These are phyloP conservation scores for Phalacrocorax carbo DNA, from an alignment of 2,113 vertebrate genomes.

Conservation along the genomic window DNA sequence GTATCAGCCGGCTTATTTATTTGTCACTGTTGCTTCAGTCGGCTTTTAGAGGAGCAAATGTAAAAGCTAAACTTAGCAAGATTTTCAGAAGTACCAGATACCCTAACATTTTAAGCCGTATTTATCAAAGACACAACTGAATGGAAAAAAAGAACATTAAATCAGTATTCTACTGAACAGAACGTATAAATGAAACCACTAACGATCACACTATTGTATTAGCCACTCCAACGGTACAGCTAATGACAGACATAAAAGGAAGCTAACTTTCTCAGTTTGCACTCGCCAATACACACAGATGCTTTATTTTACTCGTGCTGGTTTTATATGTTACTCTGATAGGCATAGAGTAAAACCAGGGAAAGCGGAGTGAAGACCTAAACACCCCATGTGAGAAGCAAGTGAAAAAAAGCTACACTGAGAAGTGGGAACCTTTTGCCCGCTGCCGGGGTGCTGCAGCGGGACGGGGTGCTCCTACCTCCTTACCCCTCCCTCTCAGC, in stretches of 20 bases:
- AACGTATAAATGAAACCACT: not conserved
- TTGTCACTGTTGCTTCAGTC: not conserved
- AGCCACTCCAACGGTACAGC: not conserved
- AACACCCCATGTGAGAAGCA: fast-evolving
- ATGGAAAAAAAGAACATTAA: not conserved
- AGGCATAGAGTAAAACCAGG: not conserved
- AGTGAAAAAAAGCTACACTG: not conserved
- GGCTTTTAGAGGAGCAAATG: not conserved
- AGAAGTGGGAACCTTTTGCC: not conserved
- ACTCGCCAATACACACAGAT: not conserved
- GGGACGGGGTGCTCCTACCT: not conserved
- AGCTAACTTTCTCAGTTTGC: not conserved
- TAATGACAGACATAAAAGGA: not conserved
- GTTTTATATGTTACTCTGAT: fast-evolving
- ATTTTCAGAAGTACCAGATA: not conserved
- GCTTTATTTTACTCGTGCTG: not conserved
- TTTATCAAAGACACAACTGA: not conserved
- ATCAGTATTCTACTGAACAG: not conserved
- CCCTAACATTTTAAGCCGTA: not conserved
- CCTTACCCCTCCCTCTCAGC: not conserved
- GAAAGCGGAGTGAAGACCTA: not conserved
- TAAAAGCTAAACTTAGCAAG: not conserved
- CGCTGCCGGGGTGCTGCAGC: fast-evolving
- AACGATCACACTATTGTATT: fast-evolving
- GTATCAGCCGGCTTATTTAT: not conserved